A percentile compares a stretch with the other conserved stretches of the same genome.
These are phyloP conservation scores for Dinomys branickii DNA, from an alignment of 2,113 vertebrate species.

Conservation along the genomic window DNA sequence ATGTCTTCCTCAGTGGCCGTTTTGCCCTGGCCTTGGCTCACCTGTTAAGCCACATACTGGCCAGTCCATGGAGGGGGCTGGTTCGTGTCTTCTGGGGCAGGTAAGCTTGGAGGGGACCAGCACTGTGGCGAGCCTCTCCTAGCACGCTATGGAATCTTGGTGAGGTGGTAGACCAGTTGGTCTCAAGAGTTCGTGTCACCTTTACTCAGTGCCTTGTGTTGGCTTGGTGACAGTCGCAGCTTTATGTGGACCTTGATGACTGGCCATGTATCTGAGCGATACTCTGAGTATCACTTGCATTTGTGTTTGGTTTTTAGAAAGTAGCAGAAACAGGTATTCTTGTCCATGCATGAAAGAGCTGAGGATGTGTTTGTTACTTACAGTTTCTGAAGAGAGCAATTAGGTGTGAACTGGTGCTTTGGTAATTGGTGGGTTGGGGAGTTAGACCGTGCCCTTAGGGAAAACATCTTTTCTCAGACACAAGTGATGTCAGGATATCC, in stretches of 20 bases:
- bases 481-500: background rate
- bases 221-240: background rate
- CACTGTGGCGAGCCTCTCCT: accelerated
- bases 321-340: background rate
- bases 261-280: no score
- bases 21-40: background rate
- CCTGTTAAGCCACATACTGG: background rate
- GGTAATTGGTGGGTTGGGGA: background rate
- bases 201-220: background rate
- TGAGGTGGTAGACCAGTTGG: background rate
- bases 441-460: background rate
- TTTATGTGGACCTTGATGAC: background rate
- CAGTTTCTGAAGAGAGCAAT: background rate
- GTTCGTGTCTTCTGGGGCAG: background rate
- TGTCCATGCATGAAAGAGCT: background rate
- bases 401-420: background rate
- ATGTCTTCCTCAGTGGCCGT: background rate
- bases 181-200: background rate
- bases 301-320: background rate
- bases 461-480: background rate
- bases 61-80: background rate
- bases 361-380: background rate
- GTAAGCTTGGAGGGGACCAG: background rate
- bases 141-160: accelerated
- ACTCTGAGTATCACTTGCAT: background rate